Base-by-base conservation (phyloP, 2,797 vertebrate species). In the Rhinatrema bivittatum region DNA sequence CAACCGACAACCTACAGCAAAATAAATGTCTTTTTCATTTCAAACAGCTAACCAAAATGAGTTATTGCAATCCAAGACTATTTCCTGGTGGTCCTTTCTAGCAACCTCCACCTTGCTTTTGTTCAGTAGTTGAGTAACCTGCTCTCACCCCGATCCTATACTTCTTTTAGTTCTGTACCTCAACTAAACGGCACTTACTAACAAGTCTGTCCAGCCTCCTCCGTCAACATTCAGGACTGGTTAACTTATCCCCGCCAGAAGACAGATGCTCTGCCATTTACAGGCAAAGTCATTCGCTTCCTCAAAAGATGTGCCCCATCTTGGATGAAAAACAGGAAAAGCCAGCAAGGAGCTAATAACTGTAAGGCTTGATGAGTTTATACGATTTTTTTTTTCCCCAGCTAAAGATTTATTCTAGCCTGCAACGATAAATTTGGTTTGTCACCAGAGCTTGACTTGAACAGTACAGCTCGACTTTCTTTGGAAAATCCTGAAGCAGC, bases 171-270 rank as follows among this genome's bases (percentile, higher is more conserved):
- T n/a, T n/a, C n/a, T n/a, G n/a, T n/a, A n/a, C n/a, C n/a, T n/a
- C 42, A 39, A 5, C n/a, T n/a, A n/a, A n/a, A n/a, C n/a, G 19
- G 25, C 55, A 31, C 41, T 53, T 53, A 48, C 41, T 20, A 19
- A 30, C 8, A 29, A 42, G 31, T 25, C 29, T 1, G n/a, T n/a
- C 20, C 53, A 28, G 27, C 18, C 18, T 24, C 51, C 18, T 19
- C 20, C 50, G 50, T 24, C 20, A 18, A 17, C 20, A 4, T 3
- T 6, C 15, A 46, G 25, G 48, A 12, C 7, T 35, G 32, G 30
- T 28, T 50, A 29, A 54, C 43, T 21, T 36, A 57, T 2, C 39
- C n/a, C 56, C 2, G 11, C 3, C 7, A 24, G 54, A 16, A 34
- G 23, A 27, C 37, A 68, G 34, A 3, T 3, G 5, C 25, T 41